These are phyloP conservation scores for Gymnoscopelus braueri DNA, from an alignment of 2,797 vertebrate species.

Conservation along the genomic window DNA sequence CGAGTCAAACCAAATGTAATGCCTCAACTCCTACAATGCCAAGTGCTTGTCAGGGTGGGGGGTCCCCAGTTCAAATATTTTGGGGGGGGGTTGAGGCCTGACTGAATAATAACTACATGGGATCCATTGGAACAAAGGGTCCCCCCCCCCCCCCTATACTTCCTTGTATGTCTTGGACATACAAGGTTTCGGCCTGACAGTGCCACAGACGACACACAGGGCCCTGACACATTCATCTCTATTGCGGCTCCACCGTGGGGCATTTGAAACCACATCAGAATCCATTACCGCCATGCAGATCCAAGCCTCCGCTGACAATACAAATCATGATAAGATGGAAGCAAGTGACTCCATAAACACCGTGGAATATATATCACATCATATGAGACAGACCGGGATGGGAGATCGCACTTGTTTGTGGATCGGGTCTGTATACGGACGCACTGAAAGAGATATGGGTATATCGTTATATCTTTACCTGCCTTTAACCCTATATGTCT, in stretches of 20 bases:
- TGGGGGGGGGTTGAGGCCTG: too few species aligned
- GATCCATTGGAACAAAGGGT: too few species aligned
- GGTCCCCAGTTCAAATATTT: too few species aligned
- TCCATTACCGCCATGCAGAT: conserved; percentile 80
- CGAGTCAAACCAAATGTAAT: too few species aligned
- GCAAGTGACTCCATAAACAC: conserved; percentile 78
- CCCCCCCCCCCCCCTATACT: too few species aligned
- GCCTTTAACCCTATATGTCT: conserved; percentile 63
- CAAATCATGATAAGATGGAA: conserved; percentile 80
- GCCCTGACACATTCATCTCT: conserved; percentile 77
- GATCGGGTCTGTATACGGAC: conserved; percentile 58
- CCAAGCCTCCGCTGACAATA: conserved; percentile 73
- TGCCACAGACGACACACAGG: conserved; percentile 6
- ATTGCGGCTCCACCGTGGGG: conserved; percentile 71
- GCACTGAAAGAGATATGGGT: conserved; percentile 61
- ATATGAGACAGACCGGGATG: conserved; percentile 51
- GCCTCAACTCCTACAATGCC: too few species aligned
- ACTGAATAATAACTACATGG: too few species aligned
- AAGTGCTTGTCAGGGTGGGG: too few species aligned
- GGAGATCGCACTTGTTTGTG: conserved; percentile 53
- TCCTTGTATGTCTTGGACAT: too few species aligned
- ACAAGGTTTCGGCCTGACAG: too few species aligned
- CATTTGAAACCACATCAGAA: conserved; percentile 79
- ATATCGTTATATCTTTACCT: conserved; percentile 68
- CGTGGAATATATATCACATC: conserved; percentile 69